These are phyloP conservation scores for Pavo muticus DNA, from an alignment of 2,113 vertebrate species.

Conservation along the genomic window DNA sequence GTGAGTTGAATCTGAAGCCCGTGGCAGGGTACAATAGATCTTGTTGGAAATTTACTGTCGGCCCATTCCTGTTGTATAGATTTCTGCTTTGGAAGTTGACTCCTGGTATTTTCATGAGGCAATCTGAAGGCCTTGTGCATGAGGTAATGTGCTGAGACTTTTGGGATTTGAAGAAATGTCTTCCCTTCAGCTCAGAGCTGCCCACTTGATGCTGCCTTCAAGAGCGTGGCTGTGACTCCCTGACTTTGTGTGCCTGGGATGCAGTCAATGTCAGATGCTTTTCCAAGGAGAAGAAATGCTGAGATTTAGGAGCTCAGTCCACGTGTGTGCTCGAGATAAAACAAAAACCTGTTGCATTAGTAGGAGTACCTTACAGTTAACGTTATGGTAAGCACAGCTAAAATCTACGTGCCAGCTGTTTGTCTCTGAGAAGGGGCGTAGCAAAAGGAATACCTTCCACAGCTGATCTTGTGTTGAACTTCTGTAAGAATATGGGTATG, in stretches of 20 bases:
- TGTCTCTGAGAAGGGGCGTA: fast-evolving
- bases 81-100: fast-evolving
- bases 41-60: neutral
- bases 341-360: neutral
- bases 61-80: neutral
- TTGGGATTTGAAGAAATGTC: neutral
- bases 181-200: neutral
- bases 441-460: neutral
- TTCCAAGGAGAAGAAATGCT: neutral
- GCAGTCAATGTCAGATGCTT: neutral
- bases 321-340: fast-evolving
- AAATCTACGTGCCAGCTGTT: fast-evolving
- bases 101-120: fast-evolving
- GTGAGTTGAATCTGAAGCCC: neutral
- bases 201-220: neutral
- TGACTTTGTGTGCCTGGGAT: neutral
- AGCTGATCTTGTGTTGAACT: neutral
- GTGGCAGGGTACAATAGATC: neutral
- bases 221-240: neutral
- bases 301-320: neutral
- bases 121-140: neutral
- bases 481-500: fast-evolving
- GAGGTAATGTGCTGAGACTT: neutral
- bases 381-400: neutral
- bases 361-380: fast-evolving